phyloP scores from a whole-genome alignment of 1,140 invertebrate genomes.

The Diuraphis noxia region DNA sequence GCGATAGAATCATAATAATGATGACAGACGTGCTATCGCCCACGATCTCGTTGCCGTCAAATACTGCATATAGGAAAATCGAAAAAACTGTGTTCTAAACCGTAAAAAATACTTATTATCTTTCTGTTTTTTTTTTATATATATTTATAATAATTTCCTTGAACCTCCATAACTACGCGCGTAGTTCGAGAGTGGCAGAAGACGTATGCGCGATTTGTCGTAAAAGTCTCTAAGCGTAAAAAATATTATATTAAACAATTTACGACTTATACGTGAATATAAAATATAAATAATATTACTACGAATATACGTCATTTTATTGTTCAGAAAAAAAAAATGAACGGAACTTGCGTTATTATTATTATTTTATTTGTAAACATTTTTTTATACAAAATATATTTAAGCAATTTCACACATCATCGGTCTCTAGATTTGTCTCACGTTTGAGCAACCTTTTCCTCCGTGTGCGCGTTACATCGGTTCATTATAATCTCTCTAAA shows the following conservation, averaged over 20 bases:
- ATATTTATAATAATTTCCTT: background rate
- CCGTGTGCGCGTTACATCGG: background rate
- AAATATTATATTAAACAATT: constrained; percentile 3
- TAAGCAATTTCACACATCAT: background rate
- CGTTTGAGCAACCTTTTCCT: background rate
- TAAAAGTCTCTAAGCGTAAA: background rate
- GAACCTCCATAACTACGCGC: background rate
- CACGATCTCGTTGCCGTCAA: background rate
- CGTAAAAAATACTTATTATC: background rate
- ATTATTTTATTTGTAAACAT: background rate
- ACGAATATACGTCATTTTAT: background rate
- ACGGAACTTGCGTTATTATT: background rate
- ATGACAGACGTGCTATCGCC: background rate
- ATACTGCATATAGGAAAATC: background rate
- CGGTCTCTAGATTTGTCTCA: background rate
- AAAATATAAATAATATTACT: constrained; percentile 13
- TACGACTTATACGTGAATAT: background rate
- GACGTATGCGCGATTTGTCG: background rate
- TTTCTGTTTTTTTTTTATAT: background rate
- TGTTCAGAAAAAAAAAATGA: background rate
- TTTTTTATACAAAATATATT: background rate
- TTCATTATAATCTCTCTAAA: background rate
- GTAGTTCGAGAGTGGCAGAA: background rate
- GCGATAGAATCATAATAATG: background rate
- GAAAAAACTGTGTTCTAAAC: background rate